Base-by-base conservation (phyloP, 2,113 vertebrate species). In the Collichthys lucidus region DNA sequence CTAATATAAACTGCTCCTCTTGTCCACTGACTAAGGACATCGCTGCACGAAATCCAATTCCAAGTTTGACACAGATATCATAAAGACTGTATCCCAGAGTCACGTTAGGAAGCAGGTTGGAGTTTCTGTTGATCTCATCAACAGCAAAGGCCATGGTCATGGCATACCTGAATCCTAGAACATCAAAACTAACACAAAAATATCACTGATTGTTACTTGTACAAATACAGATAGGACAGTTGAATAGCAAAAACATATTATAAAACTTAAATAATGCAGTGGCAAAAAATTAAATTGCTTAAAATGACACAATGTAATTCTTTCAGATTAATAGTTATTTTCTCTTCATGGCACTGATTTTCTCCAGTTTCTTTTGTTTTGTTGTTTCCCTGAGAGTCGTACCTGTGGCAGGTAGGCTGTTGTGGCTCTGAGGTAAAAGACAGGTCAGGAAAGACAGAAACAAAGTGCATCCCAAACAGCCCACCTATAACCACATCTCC, bases 51-150 rank as follows among this genome's bases (percentile, higher is more conserved):
- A 94, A 91, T 24, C 84, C 91, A 22, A 93, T 83, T 12, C 65
- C 90, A 20, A 93, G 72, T 22, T 59, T 66, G 46, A 70, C 12
- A 8, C 94, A 94, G 71, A 89, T 92, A 69, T 94, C 93, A 75
- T 91, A 93, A 11, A 94, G 66, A 50, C 75, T 85, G 71, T 93
- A 94, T 42, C 94, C 94, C 91, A 77, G 89, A 93, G 86, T 94
- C 67, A 93, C 61, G 60, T 92, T 90, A 19, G 52, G 92, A 1
- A 95, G 82, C 56, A 95, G 77, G 11, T 86, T 57, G 3, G 79
- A 19, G 80, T 92, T 90, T 44, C 16, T 89, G 82, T 93, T 93
- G 55, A 93, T 92, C 62, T 93, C 91, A 56, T 79, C 40, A 56
- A 79, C 47, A 63, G 77, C 67, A 79, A 71, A 79, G 4, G 20